A percentile compares a stretch with the other conserved stretches of the same genome.
Conservation (phyloP, 2,113 vertebrate species). For the Meriones unguiculatus region DNA sequence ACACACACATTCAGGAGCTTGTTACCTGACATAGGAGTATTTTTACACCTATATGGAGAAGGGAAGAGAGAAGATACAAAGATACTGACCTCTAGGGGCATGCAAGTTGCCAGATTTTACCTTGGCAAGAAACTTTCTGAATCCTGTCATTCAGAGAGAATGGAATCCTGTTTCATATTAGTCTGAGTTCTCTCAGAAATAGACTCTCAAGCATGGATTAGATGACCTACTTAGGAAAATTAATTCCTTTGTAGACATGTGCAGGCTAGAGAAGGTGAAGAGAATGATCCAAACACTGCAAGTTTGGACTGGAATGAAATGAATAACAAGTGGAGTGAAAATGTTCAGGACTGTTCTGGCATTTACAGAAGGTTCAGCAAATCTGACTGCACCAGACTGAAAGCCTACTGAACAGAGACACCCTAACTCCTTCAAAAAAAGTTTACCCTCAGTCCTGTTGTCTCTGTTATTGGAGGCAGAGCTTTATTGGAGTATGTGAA, state of each 20-base stretch:
- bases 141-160: not conserved
- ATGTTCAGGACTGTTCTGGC: not conserved
- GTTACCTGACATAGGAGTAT: too few species aligned
- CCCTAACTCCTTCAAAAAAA: not conserved
- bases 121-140: not conserved
- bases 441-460: too few species aligned
- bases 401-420: not conserved
- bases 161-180: not conserved
- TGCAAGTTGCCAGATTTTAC: not conserved
- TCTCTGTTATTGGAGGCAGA: not conserved
- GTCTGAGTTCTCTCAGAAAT: constrained; percentile 9
- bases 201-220: not conserved
- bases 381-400: not conserved
- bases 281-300: not conserved
- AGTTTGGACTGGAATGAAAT: not conserved
- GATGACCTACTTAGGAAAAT: not conserved
- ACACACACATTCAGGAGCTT: not conserved
- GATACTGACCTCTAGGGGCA: not conserved
- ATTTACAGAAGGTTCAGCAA: not conserved
- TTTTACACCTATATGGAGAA: not conserved
- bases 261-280: too few species aligned
- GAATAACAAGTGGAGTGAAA: not conserved
- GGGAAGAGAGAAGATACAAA: not conserved
- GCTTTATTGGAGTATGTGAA: not conserved
- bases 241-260: not conserved